Conservation (phyloP, 64 coral and sea anemone species). For the Dendrophyllia cribrosa region DNA sequence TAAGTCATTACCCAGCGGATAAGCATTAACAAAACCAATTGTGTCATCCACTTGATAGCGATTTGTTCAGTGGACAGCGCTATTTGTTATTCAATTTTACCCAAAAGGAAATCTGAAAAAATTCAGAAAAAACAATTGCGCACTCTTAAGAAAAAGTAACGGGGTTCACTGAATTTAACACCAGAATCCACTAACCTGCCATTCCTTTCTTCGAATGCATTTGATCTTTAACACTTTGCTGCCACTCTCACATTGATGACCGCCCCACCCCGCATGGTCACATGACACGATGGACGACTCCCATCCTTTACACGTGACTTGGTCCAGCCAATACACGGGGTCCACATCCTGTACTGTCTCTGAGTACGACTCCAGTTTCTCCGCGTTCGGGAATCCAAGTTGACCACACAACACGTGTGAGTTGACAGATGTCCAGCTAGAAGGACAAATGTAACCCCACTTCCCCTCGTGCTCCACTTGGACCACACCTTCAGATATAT, state of each 20-base stretch:
- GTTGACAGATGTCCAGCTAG: slow-evolving; percentile 60
- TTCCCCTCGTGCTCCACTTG: slow-evolving; percentile 43
- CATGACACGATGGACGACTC: slow-evolving; percentile 83
- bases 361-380: neutral
- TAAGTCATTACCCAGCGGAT: too few relatives aligned
- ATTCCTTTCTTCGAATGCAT: slow-evolving; percentile 25
- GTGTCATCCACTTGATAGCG: too few relatives aligned
- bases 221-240: slow-evolving; percentile 34
- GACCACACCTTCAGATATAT: slow-evolving; percentile 73
- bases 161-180: too few relatives aligned
- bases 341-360: slow-evolving; percentile 4
- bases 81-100: too few relatives aligned
- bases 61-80: too few relatives aligned
- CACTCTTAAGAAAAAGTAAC: too few relatives aligned
- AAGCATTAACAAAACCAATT: too few relatives aligned
- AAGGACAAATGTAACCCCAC: slow-evolving; percentile 79
- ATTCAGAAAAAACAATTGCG: too few relatives aligned
- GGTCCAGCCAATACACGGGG: slow-evolving; percentile 60
- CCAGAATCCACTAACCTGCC: slow-evolving; percentile 12
- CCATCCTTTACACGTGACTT: slow-evolving; percentile 69
- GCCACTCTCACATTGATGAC: slow-evolving; percentile 44
- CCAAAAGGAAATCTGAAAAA: too few relatives aligned
- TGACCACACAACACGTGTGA: slow-evolving; percentile 78
- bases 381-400: slow-evolving; percentile 70
- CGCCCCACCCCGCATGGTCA: slow-evolving; percentile 56